Percentiles rank a stretch among this genome's conserved stretches.
These are phyloP conservation scores for Nasonovia ribisnigri DNA, from an alignment of 2,888 invertebrate genomes.

Conservation along the genomic window DNA sequence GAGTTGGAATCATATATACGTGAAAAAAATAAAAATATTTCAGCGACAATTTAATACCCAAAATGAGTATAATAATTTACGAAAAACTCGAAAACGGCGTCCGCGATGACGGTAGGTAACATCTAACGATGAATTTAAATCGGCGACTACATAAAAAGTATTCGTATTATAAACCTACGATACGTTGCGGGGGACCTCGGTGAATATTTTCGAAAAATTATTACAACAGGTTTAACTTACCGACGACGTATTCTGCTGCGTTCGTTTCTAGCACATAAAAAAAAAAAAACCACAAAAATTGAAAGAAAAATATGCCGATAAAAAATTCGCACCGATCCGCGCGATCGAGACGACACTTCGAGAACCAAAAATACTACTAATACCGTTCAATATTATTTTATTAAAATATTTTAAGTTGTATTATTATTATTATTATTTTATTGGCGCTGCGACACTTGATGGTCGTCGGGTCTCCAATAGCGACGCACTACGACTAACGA, in stretches of 20 bases:
- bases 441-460: neutral
- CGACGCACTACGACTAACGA: conserved; percentile 6
- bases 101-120: neutral
- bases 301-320: neutral
- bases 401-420: neutral
- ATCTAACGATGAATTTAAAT: neutral
- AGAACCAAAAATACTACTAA: neutral
- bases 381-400: neutral
- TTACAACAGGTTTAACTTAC: conserved; percentile 2
- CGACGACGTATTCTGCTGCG: conserved; percentile 21
- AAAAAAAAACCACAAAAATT: neutral
- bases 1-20: neutral
- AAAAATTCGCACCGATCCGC: neutral
- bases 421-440: neutral
- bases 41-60: neutral
- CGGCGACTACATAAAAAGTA: neutral
- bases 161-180: neutral
- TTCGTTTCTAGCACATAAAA: conserved; percentile 7
- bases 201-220: neutral
- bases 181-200: neutral
- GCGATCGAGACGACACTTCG: neutral
- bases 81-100: neutral
- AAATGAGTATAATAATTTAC: neutral
- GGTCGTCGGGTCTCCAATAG: neutral
- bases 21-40: neutral